Base-by-base conservation (phyloP, 2,113 vertebrate species). In the Balaenoptera acutorostrata region DNA sequence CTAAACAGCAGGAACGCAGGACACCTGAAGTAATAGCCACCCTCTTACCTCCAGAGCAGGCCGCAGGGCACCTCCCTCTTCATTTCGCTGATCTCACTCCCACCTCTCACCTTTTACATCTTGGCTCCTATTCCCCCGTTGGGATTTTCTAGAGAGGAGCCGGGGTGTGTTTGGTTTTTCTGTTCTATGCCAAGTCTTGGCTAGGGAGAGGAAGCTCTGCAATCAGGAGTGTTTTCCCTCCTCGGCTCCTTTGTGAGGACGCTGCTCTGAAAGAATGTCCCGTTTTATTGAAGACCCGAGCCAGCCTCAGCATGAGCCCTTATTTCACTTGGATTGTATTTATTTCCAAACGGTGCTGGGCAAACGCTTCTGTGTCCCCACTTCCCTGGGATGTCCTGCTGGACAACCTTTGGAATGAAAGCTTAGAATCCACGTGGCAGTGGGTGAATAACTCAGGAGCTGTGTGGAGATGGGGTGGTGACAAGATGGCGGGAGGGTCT, bases 141-240 rank as follows among this genome's bases (percentile, higher is more conserved):
- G 82, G 78, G 59, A 92, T 94, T 90, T 92, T 94, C 69, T 90
- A 83, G 88, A 63, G 36, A 90, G 75, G 64, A 71, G 18, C 27
- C 25, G 49, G 33, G 75, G 39, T 95, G 57, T 97, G 95, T 97
- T 98, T 97, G 68, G 83, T 95, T 98, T 96, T 95, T 96, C 93
- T 94, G 52, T 55, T 87, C 83, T 81, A 44, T 87, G 96, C 96
- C 96, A 97, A 96, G 88, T 95, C 92, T 97, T 95, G 64, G 93
- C 23, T 11, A 98, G 97, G 96, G 94, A 94, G 97, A 98, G 97
- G 97, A 96, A 97, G 94, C 95, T 93, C 83, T 90, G 77, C 95
- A 92, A 93, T 88, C 81, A 72, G 93, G 81, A 88, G 97, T 89
- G 90, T 98, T 97, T 97, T 97, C 72, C 94, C 74, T 97, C 93